Percentiles rank a stretch among this genome's conserved stretches.
Conservation (phyloP, 2,113 vertebrate genomes). For the Colaptes auratus region DNA sequence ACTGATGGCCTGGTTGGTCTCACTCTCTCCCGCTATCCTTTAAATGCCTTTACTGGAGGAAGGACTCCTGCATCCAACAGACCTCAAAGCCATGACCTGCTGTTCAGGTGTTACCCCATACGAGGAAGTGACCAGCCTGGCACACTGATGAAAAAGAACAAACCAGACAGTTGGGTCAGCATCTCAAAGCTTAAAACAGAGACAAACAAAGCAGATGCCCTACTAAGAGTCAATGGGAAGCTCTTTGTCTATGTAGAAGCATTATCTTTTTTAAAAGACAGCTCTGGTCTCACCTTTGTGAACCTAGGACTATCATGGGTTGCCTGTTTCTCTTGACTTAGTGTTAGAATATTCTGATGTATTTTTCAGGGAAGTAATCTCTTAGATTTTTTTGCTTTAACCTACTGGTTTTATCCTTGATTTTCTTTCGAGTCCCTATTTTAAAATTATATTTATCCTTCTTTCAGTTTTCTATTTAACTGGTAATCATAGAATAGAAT, state of each 20-base stretch:
- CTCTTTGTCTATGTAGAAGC: background rate
- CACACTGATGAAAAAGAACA: background rate
- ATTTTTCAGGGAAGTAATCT: background rate
- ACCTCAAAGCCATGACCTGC: background rate
- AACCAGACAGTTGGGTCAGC: background rate
- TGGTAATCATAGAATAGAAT: background rate
- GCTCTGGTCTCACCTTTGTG: background rate
- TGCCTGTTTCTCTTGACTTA: background rate
- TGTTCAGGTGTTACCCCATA: background rate
- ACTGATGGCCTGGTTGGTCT: background rate
- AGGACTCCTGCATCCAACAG: background rate
- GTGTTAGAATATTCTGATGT: background rate
- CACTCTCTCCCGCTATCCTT: background rate
- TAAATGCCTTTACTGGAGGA: rapidly evolving
- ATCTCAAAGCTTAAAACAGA: background rate
- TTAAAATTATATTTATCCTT: background rate
- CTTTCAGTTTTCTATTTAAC: background rate
- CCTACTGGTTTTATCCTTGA: background rate
- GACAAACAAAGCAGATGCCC: background rate
- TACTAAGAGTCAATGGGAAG: background rate
- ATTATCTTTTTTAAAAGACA: background rate
- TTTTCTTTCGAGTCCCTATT: background rate
- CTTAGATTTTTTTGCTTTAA: background rate
- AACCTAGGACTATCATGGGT: rapidly evolving
- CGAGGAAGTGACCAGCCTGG: background rate